Conservation (phyloP, 2,113 vertebrate genomes). For the Climacteris rufus region DNA sequence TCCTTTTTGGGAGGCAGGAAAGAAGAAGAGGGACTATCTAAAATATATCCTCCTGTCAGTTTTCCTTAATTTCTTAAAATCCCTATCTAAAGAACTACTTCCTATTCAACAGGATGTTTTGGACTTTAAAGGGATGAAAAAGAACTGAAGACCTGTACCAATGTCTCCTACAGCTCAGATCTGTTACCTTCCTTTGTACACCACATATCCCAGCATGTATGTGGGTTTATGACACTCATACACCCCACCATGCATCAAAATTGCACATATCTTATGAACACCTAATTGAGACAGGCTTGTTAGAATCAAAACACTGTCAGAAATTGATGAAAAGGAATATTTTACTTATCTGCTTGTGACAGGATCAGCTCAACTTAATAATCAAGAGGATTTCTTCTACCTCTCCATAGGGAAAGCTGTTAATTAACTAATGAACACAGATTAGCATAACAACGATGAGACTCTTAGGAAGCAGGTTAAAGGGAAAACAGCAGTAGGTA, state of each 20-base stretch:
- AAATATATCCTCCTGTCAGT: not conserved
- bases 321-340: not conserved
- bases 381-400: slow-evolving; percentile 5
- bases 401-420: slow-evolving; percentile 23
- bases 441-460: slow-evolving; percentile 7
- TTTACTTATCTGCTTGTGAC: not conserved
- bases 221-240: not conserved
- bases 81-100: not conserved
- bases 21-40: not conserved
- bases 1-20: not conserved
- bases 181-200: not conserved
- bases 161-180: not conserved
- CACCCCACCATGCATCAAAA: not conserved
- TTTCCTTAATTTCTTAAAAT: not conserved
- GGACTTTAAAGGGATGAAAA: not conserved
- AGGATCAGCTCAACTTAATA: slow-evolving; percentile 42
- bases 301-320: not conserved
- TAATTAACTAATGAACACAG: slow-evolving; percentile 57
- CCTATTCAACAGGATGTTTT: not conserved
- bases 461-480: slow-evolving; percentile 38
- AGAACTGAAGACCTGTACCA: not conserved
- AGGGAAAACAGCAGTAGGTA: slow-evolving; percentile 34
- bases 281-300: not conserved
- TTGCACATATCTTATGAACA: not conserved
- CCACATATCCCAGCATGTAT: not conserved